phyloP scores from a whole-genome alignment of 2,888 invertebrate genomes.

The Sicus ferrugineus region DNA sequence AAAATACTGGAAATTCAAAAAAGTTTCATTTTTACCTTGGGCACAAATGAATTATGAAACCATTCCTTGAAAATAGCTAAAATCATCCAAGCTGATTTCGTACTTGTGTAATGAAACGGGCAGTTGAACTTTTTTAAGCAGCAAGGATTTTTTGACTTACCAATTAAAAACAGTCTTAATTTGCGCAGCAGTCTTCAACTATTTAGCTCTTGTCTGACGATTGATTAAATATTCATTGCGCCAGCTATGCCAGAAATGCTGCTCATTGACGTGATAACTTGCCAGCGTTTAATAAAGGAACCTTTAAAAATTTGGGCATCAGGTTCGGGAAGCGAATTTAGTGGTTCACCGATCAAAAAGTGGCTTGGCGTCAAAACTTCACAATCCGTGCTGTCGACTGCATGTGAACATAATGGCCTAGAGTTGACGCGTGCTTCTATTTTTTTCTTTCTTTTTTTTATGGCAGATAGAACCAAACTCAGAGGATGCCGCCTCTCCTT shows the following conservation, averaged over 20 bases:
- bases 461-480: no score
- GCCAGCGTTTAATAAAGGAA: slow-evolving; percentile 20
- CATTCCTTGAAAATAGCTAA: slow-evolving; percentile 27
- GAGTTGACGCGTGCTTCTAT: not conserved
- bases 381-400: slow-evolving; percentile 1
- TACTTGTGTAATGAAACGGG: not conserved
- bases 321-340: slow-evolving; percentile 33
- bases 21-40: no score
- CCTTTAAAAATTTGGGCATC: slow-evolving; percentile 1
- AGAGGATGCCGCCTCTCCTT: no score
- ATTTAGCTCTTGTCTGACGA: not conserved
- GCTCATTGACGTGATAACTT: slow-evolving; percentile 22
- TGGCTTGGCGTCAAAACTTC: slow-evolving; percentile 34
- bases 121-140: no score
- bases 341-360: slow-evolving; percentile 37
- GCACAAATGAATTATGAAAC: no score
- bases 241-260: slow-evolving; percentile 34
- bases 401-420: slow-evolving; percentile 1
- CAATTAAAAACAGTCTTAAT: no score
- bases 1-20: no score
- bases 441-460: no score
- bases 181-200: not conserved
- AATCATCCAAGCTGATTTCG: slow-evolving; percentile 36
- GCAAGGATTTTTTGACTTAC: no score
- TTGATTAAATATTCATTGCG: slow-evolving; percentile 9